Percentiles rank a stretch among this genome's conserved stretches.
phyloP scores from a whole-genome alignment of 2,797 vertebrate species.

The Tenualosa thibaudeaui region DNA sequence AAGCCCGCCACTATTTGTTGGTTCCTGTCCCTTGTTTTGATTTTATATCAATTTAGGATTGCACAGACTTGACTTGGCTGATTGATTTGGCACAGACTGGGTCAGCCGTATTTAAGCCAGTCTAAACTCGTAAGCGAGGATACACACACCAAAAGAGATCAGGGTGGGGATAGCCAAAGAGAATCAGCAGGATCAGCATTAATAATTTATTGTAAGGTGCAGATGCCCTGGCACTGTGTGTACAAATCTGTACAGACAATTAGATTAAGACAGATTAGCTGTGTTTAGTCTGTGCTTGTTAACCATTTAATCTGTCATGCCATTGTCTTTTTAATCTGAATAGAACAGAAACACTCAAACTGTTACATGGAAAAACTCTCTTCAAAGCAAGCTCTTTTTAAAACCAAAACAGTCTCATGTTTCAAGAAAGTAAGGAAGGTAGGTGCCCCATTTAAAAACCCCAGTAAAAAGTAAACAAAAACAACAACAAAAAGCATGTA shows the following conservation, averaged over 20 bases:
- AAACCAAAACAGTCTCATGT: too few species aligned
- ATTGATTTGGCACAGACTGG: conserved; percentile 7
- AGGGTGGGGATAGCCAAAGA: neutral
- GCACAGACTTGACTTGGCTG: conserved; percentile 19
- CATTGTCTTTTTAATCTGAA: neutral
- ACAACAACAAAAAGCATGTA: too few species aligned
- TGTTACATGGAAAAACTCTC: neutral
- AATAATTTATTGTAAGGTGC: neutral
- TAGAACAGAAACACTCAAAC: neutral
- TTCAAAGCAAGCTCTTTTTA: too few species aligned
- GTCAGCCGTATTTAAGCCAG: neutral
- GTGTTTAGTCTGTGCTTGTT: neutral
- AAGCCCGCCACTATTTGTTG: conserved; percentile 23
- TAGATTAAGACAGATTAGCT: conserved; percentile 5
- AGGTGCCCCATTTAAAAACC: too few species aligned
- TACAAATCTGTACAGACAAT: neutral
- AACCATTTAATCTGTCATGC: neutral
- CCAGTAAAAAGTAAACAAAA: too few species aligned
- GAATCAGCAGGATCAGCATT: neutral
- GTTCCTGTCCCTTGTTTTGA: conserved; percentile 25
- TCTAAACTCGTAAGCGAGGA: neutral
- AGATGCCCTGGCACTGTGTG: neutral
- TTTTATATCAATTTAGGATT: conserved; percentile 20
- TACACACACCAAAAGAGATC: neutral
- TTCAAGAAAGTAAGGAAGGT: too few species aligned